Base-by-base conservation (phyloP, 2,113 vertebrate genomes). In the Turnix velox region DNA sequence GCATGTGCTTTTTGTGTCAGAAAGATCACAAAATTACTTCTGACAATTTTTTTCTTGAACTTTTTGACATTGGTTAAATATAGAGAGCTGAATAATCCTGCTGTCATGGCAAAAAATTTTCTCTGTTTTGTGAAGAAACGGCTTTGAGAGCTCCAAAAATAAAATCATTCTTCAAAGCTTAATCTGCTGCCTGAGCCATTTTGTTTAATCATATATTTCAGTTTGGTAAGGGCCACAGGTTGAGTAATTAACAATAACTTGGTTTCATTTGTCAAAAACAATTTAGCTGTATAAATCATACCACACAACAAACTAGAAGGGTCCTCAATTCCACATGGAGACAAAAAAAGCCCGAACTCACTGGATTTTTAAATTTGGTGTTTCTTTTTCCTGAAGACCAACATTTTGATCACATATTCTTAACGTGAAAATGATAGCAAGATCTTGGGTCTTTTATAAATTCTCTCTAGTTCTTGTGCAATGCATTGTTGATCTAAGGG, bases 181-280 rank as follows among this genome's bases (percentile, higher is more conserved):
- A 37, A 46, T 37, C 35, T 30, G 52, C 83, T 48, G 75, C 94
- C 92, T 74, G 48, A 88, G 62, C 54, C 35, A 7, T 78, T 95
- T 84, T 80, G 42, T 25, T 28, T 67, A 69, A 95, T 74, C 87
- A 25, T 69, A 62, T 63, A 63, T 83, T 81, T n/a, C 22, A 7
- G 30, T 40, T 66, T 92, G 37, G 55, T 28, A 87, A 76, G 88
- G 86, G 79, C 79, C 77, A 93, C 57, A 30, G 48, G 55, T 90
- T 87, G 69, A 45, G n/a, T 35, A 90, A 94, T 86, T 78, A 72
- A 72, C 40, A 67, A 18, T 9, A 52, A 54, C 69, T 77, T 16
- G 33, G 68, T 82, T 96, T 97, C 69, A 85, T 95, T 92, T 91
- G 84, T 90, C 91, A 90, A 37, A 94, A 85, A 30, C 65, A 66